These are phyloP conservation scores for Neocloeon triangulifer DNA, from an alignment of 1,140 invertebrate species.

Conservation along the genomic window DNA sequence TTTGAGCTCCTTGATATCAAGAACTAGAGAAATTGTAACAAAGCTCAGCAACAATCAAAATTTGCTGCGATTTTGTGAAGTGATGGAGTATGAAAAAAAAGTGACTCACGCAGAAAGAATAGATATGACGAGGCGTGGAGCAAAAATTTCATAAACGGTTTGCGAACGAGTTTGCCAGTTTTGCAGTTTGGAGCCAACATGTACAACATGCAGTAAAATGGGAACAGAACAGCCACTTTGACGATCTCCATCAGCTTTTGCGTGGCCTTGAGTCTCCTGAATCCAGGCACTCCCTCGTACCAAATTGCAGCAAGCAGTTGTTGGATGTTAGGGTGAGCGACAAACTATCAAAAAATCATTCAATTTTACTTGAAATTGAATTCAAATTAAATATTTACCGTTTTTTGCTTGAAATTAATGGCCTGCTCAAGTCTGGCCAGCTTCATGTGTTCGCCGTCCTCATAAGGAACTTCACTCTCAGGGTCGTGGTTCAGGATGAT, in stretches of 20 bases:
- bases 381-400: no score
- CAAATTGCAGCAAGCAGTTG: constrained; percentile 76
- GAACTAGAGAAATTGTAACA: no score
- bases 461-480: constrained; percentile 32
- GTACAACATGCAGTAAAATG: constrained; percentile 62
- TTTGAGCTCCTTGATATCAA: no score
- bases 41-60: no score
- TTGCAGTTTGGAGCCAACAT: constrained; percentile 52
- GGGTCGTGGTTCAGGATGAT: constrained; percentile 79
- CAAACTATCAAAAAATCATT: constrained; percentile 38
- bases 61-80: no score
- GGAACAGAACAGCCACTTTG: constrained; percentile 58
- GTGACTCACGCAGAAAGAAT: constrained; percentile 65
- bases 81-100: no score
- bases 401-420: constrained; percentile 83
- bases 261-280: constrained; percentile 45
- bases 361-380: no score
- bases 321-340: constrained; percentile 82
- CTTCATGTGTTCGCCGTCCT: constrained; percentile 48
- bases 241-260: constrained; percentile 46
- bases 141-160: constrained; percentile 88
- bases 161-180: constrained; percentile 55
- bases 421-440: constrained; percentile 64
- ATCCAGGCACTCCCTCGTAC: constrained; percentile 79
- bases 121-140: constrained; percentile 78